These are phyloP conservation scores for Neodon shergylaensis DNA, from an alignment of 2,113 vertebrate species.

Conservation along the genomic window DNA sequence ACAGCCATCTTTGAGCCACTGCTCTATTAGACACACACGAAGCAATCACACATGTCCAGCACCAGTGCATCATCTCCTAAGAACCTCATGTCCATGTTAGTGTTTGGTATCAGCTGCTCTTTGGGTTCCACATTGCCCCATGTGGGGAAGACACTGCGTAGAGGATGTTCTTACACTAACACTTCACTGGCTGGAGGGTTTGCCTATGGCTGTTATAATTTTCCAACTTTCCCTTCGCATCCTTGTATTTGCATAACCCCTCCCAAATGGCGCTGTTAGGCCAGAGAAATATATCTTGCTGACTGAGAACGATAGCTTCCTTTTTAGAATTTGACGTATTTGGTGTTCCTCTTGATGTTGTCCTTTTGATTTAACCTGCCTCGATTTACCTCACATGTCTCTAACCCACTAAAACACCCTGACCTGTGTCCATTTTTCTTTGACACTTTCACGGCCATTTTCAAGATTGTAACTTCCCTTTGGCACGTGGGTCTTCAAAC, in stretches of 20 bases:
- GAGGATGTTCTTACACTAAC: neutral
- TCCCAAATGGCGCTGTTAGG: neutral
- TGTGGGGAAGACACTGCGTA: neutral
- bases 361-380: neutral
- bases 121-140: neutral
- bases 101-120: neutral
- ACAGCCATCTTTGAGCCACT: neutral
- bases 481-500: neutral
- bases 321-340: neutral
- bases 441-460: neutral
- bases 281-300: neutral
- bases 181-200: neutral
- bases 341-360: neutral
- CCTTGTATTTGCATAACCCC: neutral
- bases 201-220: neutral
- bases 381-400: neutral
- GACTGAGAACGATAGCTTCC: neutral
- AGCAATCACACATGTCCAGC: neutral
- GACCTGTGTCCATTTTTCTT: neutral
- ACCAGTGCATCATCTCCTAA: neutral
- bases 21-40: neutral
- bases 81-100: rapidly evolving
- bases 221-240: neutral
- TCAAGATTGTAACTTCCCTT: neutral
- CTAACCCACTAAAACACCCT: too few species aligned